Evolutionary conservation across 2,888 invertebrate species (phyloP).

Genomic region (Bruchidius siliquastri): DNA sequence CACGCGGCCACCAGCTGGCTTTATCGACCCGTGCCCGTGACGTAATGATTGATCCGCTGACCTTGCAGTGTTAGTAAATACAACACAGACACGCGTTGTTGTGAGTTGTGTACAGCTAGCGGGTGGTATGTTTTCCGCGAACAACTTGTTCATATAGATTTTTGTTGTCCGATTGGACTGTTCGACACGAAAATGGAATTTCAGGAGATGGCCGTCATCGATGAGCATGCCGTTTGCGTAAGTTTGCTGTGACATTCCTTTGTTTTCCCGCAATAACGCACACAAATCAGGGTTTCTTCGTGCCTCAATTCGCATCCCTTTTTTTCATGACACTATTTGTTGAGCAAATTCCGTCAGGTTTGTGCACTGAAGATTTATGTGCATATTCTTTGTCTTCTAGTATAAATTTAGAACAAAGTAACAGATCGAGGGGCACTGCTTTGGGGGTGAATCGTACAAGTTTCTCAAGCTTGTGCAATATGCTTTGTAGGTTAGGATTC

Average conservation of each 20-base stretch:
- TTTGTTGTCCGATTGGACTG: conserved; percentile 29
- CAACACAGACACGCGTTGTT: conserved; percentile 35
- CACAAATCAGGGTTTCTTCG: background rate
- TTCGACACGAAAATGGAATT: conserved; percentile 52
- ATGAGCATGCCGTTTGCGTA: conserved; percentile 59
- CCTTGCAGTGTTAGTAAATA: conserved; percentile 78
- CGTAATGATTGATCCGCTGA: conserved; percentile 52
- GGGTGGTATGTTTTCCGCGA: conserved; percentile 49
- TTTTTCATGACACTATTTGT: background rate
- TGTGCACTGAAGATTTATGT: background rate
- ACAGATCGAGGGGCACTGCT: conserved; percentile 11
- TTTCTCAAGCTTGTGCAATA: background rate
- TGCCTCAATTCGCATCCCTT: background rate
- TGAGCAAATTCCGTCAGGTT: background rate
- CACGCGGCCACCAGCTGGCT: background rate
- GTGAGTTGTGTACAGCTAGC: conserved; percentile 22
- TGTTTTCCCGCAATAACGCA: background rate
- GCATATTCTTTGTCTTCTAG: background rate
- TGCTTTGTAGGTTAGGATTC: background rate
- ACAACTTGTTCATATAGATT: conserved; percentile 19
- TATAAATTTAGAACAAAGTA: background rate
- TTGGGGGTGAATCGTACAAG: conserved; percentile 7
- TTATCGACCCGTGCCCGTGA: conserved; percentile 33
- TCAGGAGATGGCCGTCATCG: conserved; percentile 59
- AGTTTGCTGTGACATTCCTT: conserved; percentile 41